Conservation (phyloP, 1,140 invertebrate species). For the Radopholus similis region DNA sequence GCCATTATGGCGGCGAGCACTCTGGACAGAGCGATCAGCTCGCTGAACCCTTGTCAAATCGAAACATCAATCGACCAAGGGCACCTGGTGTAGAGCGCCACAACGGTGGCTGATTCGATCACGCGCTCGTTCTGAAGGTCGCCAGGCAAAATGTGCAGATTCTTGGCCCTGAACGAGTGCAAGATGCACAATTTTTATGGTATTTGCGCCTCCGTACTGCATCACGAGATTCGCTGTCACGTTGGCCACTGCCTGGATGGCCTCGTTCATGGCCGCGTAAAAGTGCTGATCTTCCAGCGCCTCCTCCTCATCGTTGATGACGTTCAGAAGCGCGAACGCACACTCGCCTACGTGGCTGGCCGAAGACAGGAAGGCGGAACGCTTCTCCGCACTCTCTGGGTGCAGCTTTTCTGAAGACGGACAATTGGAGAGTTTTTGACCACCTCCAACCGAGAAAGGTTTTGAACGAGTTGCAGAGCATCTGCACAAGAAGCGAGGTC, state of each 20-base stretch:
- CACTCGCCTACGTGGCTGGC: constrained; percentile 26
- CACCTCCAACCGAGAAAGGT: background rate
- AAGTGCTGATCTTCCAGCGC: constrained; percentile 11
- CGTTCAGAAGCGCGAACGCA: constrained; percentile 18
- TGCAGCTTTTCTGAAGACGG: constrained; percentile 8
- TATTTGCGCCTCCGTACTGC: constrained; percentile 1
- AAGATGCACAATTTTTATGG: background rate
- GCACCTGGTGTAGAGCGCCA: constrained; percentile 20
- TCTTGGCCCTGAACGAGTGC: constrained; percentile 15
- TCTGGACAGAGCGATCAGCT: constrained; percentile 21
- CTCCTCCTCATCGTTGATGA: constrained; percentile 3
- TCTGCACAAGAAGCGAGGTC: background rate
- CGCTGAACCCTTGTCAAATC: background rate
- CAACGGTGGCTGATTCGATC: constrained; percentile 17
- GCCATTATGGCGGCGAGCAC: constrained; percentile 21
- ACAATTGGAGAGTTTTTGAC: constrained; percentile 5
- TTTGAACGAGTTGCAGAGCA: background rate
- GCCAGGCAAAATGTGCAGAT: background rate
- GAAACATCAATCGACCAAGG: background rate
- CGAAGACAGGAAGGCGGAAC: constrained; percentile 19
- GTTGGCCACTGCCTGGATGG: constrained; percentile 22
- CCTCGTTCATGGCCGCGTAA: constrained; percentile 12
- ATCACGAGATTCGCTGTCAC: constrained; percentile 22
- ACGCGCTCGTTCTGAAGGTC: constrained; percentile 1
- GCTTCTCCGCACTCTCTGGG: constrained; percentile 12